phyloP scores from a whole-genome alignment of 2,888 invertebrate species.

The Antheraea yamamai region DNA sequence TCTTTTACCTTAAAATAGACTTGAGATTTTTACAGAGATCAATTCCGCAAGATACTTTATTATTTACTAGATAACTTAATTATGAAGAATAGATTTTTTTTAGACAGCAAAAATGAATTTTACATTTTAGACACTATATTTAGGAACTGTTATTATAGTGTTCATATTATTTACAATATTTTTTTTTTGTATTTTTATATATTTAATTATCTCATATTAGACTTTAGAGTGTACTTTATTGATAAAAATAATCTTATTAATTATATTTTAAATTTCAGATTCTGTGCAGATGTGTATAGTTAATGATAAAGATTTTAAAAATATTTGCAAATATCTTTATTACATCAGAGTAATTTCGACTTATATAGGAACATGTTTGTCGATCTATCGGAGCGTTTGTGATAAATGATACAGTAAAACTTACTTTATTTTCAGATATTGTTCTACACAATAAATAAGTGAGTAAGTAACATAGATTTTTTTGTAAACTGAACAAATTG shows the following conservation, averaged over 20 bases:
- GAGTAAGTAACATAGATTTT: not conserved
- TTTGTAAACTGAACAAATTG: not conserved
- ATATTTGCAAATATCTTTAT: not conserved
- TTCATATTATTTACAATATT: conserved; percentile 19
- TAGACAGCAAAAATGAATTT: conserved; percentile 8
- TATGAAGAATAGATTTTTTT: conserved; percentile 20
- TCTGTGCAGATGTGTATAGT: not conserved
- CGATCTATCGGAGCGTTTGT: not conserved
- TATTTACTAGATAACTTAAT: conserved; percentile 24
- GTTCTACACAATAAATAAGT: not conserved
- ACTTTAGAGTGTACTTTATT: not conserved
- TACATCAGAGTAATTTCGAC: not conserved
- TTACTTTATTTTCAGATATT: not conserved
- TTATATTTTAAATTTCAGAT: not conserved
- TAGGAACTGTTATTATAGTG: conserved; percentile 28
- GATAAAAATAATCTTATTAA: not conserved
- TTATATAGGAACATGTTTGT: not conserved
- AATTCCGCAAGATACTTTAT: conserved; percentile 37
- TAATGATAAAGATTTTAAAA: not conserved
- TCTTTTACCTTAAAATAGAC: conserved; percentile 8
- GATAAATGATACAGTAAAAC: not conserved
- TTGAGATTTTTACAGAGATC: conserved; percentile 45
- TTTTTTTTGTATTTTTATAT: not conserved
- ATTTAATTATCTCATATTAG: not conserved
- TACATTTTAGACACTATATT: conserved; percentile 23